phyloP scores from a whole-genome alignment of 2,113 vertebrate genomes.

The Stomatorhinus ivindoensis region DNA sequence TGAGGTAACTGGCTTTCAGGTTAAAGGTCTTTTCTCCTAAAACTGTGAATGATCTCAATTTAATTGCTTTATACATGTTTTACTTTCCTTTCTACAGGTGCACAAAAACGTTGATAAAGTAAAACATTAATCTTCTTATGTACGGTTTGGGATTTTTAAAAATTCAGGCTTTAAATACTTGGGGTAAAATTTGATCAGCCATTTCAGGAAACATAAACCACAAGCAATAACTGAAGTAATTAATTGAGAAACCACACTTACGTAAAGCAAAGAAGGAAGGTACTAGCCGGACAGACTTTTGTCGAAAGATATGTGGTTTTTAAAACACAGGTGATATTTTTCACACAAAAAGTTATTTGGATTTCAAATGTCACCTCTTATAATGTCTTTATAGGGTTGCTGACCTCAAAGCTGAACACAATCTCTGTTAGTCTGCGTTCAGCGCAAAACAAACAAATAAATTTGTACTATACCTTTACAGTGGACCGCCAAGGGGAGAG shows the following conservation, averaged over 20 bases:
- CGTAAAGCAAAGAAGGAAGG: not conserved
- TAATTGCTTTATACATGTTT: not conserved
- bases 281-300: not conserved
- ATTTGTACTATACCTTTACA: constrained; percentile 59
- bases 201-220: constrained; percentile 10
- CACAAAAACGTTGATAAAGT: not conserved
- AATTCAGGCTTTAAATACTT: not conserved
- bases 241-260: constrained; percentile 18
- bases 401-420: constrained; percentile 45
- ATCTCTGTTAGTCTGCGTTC: constrained; percentile 51
- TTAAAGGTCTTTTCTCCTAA: not conserved
- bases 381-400: constrained; percentile 47
- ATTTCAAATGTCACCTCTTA: constrained; percentile 64
- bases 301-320: not conserved
- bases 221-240: constrained; percentile 13
- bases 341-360: constrained; percentile 56
- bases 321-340: constrained; percentile 33
- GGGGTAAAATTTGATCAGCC: constrained; percentile 17
- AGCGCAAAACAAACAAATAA: constrained; percentile 64
- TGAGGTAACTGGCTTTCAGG: not conserved
- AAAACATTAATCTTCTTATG: not conserved
- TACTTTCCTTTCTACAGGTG: not conserved
- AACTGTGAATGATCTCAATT: not conserved
- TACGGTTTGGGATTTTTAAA: not conserved
- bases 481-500: constrained; percentile 50